Evolutionary conservation across 2,113 vertebrate species (phyloP).

Genomic region (Microcebus tavaratra): DNA sequence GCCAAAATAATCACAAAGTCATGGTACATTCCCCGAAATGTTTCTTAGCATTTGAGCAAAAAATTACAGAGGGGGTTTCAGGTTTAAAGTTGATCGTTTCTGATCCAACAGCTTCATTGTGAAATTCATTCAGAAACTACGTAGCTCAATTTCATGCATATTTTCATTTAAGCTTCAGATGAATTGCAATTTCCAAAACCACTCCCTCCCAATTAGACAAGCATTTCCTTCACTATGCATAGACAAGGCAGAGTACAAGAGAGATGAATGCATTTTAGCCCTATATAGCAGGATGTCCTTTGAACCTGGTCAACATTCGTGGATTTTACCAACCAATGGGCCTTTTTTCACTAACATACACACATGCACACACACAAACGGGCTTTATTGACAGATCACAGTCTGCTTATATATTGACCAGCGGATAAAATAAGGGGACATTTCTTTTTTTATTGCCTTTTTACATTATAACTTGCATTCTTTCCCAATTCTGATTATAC

Average conservation of each 20-base stretch:
- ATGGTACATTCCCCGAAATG: not conserved
- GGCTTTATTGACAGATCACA: not conserved
- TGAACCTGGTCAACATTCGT: not conserved
- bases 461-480: not conserved
- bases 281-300: not conserved
- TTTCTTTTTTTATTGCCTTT: not conserved
- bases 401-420: not conserved
- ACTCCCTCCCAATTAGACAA: not conserved
- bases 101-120: not conserved
- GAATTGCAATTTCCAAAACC: not conserved
- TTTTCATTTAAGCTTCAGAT: constrained; percentile 31
- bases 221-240: not conserved
- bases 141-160: not conserved
- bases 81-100: not conserved
- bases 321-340: not conserved
- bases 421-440: not conserved
- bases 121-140: not conserved
- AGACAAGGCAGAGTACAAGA: not conserved
- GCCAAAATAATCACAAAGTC: not conserved
- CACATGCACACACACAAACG: not conserved
- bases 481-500: not conserved
- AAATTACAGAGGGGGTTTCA: not conserved
- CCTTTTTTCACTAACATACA: not conserved
- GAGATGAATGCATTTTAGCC: not conserved
- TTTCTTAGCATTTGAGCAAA: not conserved